Conservation (phyloP, 2,888 invertebrate species). For the Aporophyla lueneburgensis region DNA sequence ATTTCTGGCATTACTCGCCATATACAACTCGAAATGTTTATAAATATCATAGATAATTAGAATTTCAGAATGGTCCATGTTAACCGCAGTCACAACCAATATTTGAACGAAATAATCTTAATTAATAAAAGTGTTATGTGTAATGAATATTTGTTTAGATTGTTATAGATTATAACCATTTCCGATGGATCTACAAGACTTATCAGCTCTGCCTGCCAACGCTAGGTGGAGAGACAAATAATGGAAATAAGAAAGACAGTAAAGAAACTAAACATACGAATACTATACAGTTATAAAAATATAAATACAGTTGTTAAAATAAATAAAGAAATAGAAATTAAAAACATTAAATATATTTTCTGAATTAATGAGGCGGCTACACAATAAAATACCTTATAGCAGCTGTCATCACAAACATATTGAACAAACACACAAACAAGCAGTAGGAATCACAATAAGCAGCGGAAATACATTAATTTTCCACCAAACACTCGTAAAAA, state of each 20-base stretch:
- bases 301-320: conserved; percentile 10
- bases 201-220: background rate
- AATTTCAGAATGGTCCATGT: too few relatives aligned
- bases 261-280: conserved; percentile 2
- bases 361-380: conserved; percentile 2
- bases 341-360: conserved; percentile 1
- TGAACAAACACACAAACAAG: conserved; percentile 58
- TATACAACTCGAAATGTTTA: too few relatives aligned
- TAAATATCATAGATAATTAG: too few relatives aligned
- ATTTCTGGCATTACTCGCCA: too few relatives aligned
- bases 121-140: too few relatives aligned
- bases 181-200: background rate
- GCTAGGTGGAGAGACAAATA: background rate
- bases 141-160: too few relatives aligned
- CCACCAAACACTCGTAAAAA: conserved; percentile 60
- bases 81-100: too few relatives aligned
- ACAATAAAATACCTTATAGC: conserved; percentile 38
- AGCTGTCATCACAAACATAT: conserved; percentile 61
- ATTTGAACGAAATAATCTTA: too few relatives aligned
- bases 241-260: background rate
- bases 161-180: background rate
- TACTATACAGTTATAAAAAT: background rate
- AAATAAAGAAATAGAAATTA: conserved; percentile 13
- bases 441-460: conserved; percentile 53
- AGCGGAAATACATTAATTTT: conserved; percentile 61